phyloP scores from a whole-genome alignment of 2,888 invertebrate genomes.

The Automeris io region DNA sequence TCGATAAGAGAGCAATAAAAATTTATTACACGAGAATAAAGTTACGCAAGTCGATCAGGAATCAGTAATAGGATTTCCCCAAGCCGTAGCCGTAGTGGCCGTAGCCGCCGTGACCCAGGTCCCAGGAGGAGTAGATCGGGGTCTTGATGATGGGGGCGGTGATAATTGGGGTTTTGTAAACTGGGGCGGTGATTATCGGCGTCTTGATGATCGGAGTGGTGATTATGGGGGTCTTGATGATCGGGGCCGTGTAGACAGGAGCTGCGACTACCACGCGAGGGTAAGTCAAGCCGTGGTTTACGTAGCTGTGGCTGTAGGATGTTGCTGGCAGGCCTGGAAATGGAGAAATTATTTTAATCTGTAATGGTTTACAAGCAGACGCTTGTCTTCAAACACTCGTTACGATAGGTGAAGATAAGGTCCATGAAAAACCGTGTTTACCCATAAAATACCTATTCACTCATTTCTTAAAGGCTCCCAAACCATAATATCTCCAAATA shows the following conservation, averaged over 20 bases:
- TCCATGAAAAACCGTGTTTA: too few relatives aligned
- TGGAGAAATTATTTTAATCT: slow-evolving; percentile 15
- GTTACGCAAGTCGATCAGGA: slow-evolving; percentile 11
- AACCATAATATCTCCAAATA: too few relatives aligned
- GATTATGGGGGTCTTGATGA: slow-evolving; percentile 21
- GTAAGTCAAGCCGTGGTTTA: slow-evolving; percentile 47
- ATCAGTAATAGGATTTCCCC: slow-evolving; percentile 21
- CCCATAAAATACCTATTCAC: too few relatives aligned
- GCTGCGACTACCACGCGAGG: slow-evolving; percentile 27
- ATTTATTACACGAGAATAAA: slow-evolving; percentile 5
- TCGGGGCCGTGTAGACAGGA: slow-evolving; percentile 27
- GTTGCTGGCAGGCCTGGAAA: slow-evolving; percentile 26
- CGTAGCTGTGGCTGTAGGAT: slow-evolving; percentile 37
- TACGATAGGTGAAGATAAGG: too few relatives aligned
- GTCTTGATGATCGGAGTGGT: slow-evolving; percentile 8
- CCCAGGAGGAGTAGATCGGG: slow-evolving; percentile 17
- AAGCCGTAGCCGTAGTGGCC: slow-evolving; percentile 17
- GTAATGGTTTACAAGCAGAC: background rate
- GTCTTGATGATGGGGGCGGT: slow-evolving; percentile 19
- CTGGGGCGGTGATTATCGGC: slow-evolving; percentile 24
- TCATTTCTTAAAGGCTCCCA: too few relatives aligned
- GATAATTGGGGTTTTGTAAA: slow-evolving; percentile 22
- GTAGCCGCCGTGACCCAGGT: slow-evolving; percentile 8
- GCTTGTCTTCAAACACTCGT: too few relatives aligned
- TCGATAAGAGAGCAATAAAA: slow-evolving; percentile 2